Evolutionary conservation across 2,113 vertebrate species (phyloP).

Genomic region (Ariopsis seemanni): DNA sequence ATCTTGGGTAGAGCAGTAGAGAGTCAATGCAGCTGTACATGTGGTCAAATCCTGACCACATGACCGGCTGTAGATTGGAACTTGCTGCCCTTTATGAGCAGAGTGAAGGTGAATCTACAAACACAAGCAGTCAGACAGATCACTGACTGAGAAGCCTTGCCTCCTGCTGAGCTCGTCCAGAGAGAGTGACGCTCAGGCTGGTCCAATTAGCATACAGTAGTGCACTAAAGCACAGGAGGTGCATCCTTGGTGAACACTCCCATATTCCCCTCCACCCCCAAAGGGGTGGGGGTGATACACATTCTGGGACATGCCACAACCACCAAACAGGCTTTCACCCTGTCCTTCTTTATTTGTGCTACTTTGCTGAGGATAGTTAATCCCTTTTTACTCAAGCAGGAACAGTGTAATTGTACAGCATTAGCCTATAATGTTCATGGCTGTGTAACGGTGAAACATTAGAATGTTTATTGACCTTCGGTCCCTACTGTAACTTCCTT

Average conservation of each 20-base stretch:
- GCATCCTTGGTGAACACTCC: slow-evolving; percentile 22
- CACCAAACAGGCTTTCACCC: slow-evolving; percentile 24
- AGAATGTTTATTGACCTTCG: slow-evolving; percentile 11
- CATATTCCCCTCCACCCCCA: slow-evolving; percentile 6
- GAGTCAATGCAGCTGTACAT: neutral
- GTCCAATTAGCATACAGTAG: slow-evolving; percentile 54
- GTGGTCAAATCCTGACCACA: neutral
- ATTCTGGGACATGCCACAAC: slow-evolving; percentile 40
- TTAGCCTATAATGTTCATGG: neutral
- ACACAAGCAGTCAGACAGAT: slow-evolving; percentile 37
- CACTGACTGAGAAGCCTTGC: slow-evolving; percentile 5
- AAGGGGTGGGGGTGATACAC: slow-evolving; percentile 21
- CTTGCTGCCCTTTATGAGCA: neutral
- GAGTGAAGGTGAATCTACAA: slow-evolving; percentile 29
- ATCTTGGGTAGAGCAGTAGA: neutral
- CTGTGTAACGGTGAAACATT: neutral
- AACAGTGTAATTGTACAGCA: neutral
- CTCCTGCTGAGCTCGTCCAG: slow-evolving; percentile 40
- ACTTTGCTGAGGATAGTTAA: neutral
- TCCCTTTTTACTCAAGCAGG: neutral
- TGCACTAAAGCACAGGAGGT: slow-evolving; percentile 41
- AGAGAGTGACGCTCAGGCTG: slow-evolving; percentile 23
- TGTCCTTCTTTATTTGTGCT: neutral
- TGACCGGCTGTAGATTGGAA: neutral
- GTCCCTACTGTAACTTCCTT: slow-evolving; percentile 4